Percentiles rank a stretch among this genome's conserved stretches.
Conservation (phyloP, 2,888 invertebrate genomes). For the Lacanobia oleracea region DNA sequence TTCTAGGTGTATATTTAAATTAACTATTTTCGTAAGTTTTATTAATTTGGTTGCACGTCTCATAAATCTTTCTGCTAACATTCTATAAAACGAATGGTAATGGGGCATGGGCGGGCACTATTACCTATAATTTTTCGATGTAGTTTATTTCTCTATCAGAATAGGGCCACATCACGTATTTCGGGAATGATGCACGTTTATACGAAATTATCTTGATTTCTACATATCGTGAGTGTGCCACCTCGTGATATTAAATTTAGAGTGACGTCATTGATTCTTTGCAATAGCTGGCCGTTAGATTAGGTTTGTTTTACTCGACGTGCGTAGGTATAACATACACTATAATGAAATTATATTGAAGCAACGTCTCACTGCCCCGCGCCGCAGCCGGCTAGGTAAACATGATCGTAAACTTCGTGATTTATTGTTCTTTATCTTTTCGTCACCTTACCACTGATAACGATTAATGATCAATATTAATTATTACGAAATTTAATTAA, state of each 20-base stretch:
- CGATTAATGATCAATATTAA: slow-evolving; percentile 67
- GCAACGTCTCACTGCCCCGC: slow-evolving; percentile 26
- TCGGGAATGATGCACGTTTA: slow-evolving; percentile 27
- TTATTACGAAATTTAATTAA: slow-evolving; percentile 68
- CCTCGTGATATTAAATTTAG: slow-evolving; percentile 55
- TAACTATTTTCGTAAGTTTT: neutral
- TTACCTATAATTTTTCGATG: neutral
- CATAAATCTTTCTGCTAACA: neutral
- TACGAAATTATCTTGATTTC: slow-evolving; percentile 47
- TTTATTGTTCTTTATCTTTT: slow-evolving; percentile 77
- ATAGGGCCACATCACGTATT: slow-evolving; percentile 26
- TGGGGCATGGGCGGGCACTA: neutral
- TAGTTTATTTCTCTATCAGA: slow-evolving; percentile 12
- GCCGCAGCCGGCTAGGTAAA: slow-evolving; percentile 57
- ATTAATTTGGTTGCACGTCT: slow-evolving; percentile 9
- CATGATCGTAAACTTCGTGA: slow-evolving; percentile 77
- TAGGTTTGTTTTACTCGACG: slow-evolving; percentile 37
- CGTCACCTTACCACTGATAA: slow-evolving; percentile 70
- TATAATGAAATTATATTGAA: slow-evolving; percentile 46
- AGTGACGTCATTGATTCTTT: slow-evolving; percentile 63
- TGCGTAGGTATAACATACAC: slow-evolving; percentile 38
- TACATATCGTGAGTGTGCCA: slow-evolving; percentile 39
- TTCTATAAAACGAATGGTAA: slow-evolving; percentile 3
- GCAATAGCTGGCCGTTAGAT: slow-evolving; percentile 48
- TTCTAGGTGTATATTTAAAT: slow-evolving; percentile 1